Evolutionary conservation across 1,140 invertebrate species (phyloP).

Genomic region (Planococcus citri): DNA sequence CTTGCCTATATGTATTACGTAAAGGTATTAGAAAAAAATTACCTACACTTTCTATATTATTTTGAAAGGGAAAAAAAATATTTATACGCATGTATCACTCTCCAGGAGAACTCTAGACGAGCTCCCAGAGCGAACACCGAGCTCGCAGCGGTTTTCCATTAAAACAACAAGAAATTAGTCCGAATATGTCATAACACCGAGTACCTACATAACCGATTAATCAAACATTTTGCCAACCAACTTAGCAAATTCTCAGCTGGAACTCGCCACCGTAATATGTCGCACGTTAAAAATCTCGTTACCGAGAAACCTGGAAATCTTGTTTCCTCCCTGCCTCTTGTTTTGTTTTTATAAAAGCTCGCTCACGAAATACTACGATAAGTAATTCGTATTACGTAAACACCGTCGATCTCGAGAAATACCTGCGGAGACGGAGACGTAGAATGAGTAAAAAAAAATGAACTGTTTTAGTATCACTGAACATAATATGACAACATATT

Average conservation of each 20-base stretch:
- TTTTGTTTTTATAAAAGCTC: not conserved
- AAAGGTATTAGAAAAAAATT: too few relatives aligned
- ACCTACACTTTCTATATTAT: too few relatives aligned
- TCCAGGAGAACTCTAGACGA: too few relatives aligned
- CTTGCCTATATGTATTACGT: too few relatives aligned
- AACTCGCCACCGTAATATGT: not conserved
- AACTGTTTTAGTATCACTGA: not conserved
- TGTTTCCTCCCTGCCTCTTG: not conserved
- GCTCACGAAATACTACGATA: not conserved
- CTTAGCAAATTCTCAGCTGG: not conserved
- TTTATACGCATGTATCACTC: too few relatives aligned
- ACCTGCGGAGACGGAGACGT: too few relatives aligned
- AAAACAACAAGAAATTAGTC: not conserved
- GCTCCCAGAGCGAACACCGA: too few relatives aligned
- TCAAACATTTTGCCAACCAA: not conserved
- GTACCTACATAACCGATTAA: not conserved
- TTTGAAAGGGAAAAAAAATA: too few relatives aligned
- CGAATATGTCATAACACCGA: not conserved
- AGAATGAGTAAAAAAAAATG: too few relatives aligned
- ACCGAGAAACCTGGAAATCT: too few relatives aligned
- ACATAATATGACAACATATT: not conserved
- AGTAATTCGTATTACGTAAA: not conserved
- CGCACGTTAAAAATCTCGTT: too few relatives aligned
- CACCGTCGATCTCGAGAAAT: not conserved
- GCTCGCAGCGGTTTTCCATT: too few relatives aligned